These are phyloP conservation scores for Cepaea nemoralis DNA, from an alignment of 1,140 invertebrate genomes.

Conservation along the genomic window DNA sequence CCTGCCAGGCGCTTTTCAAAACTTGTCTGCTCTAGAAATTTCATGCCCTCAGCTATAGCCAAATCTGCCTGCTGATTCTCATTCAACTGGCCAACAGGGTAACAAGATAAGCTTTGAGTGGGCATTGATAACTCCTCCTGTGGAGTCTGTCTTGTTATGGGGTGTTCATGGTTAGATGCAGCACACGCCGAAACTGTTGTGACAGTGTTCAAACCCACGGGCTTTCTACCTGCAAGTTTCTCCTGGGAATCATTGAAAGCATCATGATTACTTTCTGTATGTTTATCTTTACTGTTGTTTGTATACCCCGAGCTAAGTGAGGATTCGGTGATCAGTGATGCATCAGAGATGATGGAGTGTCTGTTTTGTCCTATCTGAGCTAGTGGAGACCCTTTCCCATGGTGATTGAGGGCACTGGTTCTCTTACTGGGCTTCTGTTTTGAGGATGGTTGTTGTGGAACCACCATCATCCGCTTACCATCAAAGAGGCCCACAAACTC, in stretches of 20 bases:
- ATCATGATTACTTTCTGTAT: background rate
- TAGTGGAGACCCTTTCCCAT: background rate
- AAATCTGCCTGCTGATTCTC: background rate
- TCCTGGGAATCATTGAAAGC: background rate
- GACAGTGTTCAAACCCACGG: background rate
- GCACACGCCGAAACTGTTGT: background rate
- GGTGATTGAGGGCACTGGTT: background rate
- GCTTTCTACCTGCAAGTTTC: background rate
- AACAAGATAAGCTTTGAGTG: background rate
- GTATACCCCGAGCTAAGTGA: background rate
- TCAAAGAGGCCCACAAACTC: constrained; percentile 4
- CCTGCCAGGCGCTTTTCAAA: background rate
- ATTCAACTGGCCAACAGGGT: background rate
- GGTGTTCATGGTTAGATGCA: background rate
- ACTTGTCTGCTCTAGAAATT: background rate
- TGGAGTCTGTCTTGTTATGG: background rate
- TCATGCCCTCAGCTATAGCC: background rate
- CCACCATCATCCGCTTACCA: background rate
- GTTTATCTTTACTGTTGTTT: background rate
- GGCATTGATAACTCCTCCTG: background rate
- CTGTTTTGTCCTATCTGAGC: background rate
- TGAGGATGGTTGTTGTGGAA: background rate
- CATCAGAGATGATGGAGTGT: background rate
- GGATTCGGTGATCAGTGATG: background rate
- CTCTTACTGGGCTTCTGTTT: background rate